Conservation (phyloP, 2,888 invertebrate species). For the Carterocephalus palaemon region DNA sequence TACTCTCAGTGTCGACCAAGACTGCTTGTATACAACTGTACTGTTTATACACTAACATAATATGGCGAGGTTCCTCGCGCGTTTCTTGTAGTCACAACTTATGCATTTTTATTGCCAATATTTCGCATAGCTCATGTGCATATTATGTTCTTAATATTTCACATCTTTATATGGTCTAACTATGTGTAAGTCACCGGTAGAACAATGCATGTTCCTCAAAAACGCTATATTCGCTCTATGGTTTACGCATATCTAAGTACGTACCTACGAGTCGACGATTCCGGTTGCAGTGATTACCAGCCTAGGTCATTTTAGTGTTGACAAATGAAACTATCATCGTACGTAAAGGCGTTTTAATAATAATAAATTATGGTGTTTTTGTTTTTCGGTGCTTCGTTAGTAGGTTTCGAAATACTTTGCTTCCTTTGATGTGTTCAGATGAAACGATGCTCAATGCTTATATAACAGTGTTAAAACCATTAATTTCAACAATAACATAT, state of each 20-base stretch:
- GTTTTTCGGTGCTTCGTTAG: slow-evolving; percentile 25
- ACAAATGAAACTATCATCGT: no score
- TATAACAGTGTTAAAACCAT: slow-evolving; percentile 8
- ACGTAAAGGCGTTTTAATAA: no score
- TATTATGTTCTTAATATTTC: slow-evolving; percentile 53
- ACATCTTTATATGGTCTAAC: slow-evolving; percentile 54
- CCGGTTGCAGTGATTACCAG: no score
- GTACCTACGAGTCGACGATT: no score
- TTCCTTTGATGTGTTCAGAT: slow-evolving; percentile 72
- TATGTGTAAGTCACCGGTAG: slow-evolving; percentile 48
- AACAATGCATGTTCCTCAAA: slow-evolving; percentile 22
- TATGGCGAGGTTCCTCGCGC: slow-evolving; percentile 49
- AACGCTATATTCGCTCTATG: slow-evolving; percentile 15
- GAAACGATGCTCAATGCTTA: slow-evolving; percentile 63
- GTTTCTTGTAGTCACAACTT: slow-evolving; percentile 73
- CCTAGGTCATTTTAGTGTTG: no score
- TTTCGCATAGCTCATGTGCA: slow-evolving; percentile 62
- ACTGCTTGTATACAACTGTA: slow-evolving; percentile 76
- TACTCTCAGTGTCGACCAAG: slow-evolving; percentile 78
- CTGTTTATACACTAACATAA: slow-evolving; percentile 69
- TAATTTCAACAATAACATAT: slow-evolving; percentile 1
- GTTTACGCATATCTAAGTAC: slow-evolving; percentile 15
- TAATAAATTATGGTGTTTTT: slow-evolving; percentile 24
- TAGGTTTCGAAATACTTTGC: slow-evolving; percentile 44
- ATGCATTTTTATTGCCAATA: slow-evolving; percentile 76